Evolutionary conservation across 53 echinoderm and acorn worm genomes (phyloP), one percentile per base, ranked within the genome.

Genomic region (Mesocentrotus franciscanus): DNA sequence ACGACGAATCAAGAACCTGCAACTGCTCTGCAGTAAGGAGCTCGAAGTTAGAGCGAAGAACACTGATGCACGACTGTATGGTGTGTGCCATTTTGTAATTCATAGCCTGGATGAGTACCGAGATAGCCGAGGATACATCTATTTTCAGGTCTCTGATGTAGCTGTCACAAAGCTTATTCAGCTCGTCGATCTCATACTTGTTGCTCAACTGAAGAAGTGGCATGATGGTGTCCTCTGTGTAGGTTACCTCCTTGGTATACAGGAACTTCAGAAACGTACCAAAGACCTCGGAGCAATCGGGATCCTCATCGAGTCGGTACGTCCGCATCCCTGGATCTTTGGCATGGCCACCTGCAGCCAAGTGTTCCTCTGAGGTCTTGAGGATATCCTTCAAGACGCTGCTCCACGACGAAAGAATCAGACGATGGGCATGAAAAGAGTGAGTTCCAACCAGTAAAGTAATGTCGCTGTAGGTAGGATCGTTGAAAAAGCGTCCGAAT

Each of bases 381-480:
- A 96, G 32, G 18, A 92, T 62, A 1, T 91, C 68, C 33, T 61
- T 71, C 89, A 97, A 96, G 13, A 97, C 95, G 60, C 96, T 95
- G 76, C 97, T 97, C 96, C 97, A 95, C 6, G 95, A 72, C 60
- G 85, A 70, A 27, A 96, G 95, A 60, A 97, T 55, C 35, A 97
- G 94, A 24, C 92, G 95, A 92, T 97, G 97, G 27, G 96, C 97
- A 71, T 96, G 93, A 92, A 92, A 97, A 22, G 29, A 9, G 20
- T 30, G 56, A 36, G 76, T 22, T n/a, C 97, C 97, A 60, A 97
- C 97, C n/a, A 92, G 56, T 17, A 97, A 59, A 15, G 89, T 97
- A 62, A 95, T 61, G 85, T 97, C 97, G 71, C 97, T 96, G 91
- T 66, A 91, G 9, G 91, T 66, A 33, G 91, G 91, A 33, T 62